These are phyloP conservation scores for Coluber constrictor DNA, from an alignment of 2,797 vertebrate genomes.

Conservation along the genomic window DNA sequence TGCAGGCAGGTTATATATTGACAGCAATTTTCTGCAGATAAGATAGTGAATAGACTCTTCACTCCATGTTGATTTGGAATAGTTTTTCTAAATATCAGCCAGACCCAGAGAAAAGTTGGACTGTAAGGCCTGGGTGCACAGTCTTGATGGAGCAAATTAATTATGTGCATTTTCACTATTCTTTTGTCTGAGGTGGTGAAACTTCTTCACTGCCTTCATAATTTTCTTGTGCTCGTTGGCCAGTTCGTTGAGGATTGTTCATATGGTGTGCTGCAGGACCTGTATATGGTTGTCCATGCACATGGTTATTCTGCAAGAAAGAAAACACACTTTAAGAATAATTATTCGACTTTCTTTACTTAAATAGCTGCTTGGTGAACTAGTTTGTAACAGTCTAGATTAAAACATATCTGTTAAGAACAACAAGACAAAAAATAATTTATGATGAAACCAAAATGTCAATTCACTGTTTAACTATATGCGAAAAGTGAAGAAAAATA, in stretches of 20 bases:
- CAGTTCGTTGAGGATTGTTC: constrained; percentile 97
- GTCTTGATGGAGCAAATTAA: constrained; percentile 84
- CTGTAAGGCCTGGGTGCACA: constrained; percentile 90
- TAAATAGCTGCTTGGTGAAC: neutral
- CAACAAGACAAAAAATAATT: constrained; percentile 10
- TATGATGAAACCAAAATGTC: constrained; percentile 23
- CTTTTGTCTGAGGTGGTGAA: constrained; percentile 88
- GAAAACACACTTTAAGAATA: constrained; percentile 46
- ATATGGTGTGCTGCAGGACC: constrained; percentile 98
- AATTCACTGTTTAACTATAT: constrained; percentile 10
- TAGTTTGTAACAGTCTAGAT: rapidly evolving
- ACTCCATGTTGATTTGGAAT: constrained; percentile 86
- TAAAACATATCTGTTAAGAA: constrained; percentile 24
- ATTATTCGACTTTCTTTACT: neutral
- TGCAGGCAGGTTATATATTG: constrained; percentile 88
- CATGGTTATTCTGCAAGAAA: constrained; percentile 92
- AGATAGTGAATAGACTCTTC: constrained; percentile 91
- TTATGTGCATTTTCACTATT: constrained; percentile 84
- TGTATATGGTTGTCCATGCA: constrained; percentile 97
- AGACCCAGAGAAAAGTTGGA: constrained; percentile 83
- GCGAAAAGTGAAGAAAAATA: constrained; percentile 9
- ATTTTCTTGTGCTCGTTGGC: constrained; percentile 98
- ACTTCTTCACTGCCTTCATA: constrained; percentile 96
- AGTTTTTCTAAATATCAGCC: constrained; percentile 85
- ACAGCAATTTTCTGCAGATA: constrained; percentile 90